A percentile compares a stretch with the other conserved stretches of the same genome.
Evolutionary conservation across 2,797 vertebrate genomes (phyloP).

Genomic region (Chelon auratus): DNA sequence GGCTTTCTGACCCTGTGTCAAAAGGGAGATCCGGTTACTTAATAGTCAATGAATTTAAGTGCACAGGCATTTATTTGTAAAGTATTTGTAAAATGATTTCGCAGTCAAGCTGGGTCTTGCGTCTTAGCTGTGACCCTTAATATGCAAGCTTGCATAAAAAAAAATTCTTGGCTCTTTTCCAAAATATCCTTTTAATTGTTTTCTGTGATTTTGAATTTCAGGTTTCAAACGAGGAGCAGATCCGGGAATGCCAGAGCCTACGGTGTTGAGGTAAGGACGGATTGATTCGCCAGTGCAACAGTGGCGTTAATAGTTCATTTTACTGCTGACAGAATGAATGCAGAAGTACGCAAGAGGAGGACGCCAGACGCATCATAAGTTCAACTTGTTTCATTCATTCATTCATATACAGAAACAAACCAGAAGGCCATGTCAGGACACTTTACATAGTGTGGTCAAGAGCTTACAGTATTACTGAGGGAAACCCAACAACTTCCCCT

Average conservation of each 20-base stretch:
- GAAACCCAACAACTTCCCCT: not conserved
- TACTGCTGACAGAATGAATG: no score
- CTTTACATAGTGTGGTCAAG: not conserved
- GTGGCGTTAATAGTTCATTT: no score
- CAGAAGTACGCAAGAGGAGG: no score
- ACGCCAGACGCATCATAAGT: no score
- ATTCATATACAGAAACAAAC: no score
- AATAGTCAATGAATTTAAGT: not conserved
- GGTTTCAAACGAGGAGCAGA: conserved; percentile 95
- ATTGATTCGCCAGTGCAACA: not conserved
- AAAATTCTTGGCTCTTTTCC: not conserved
- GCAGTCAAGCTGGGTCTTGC: not conserved
- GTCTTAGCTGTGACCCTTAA: not conserved
- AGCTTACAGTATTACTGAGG: not conserved
- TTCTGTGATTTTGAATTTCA: conserved; percentile 52
- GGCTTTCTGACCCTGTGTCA: not conserved
- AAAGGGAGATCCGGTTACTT: not conserved
- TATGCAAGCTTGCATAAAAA: not conserved
- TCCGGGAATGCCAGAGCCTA: conserved; percentile 94
- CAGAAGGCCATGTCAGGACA: not conserved
- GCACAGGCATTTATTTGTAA: not conserved
- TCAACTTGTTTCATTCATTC: no score
- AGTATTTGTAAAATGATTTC: not conserved
- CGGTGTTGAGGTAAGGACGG: conserved; percentile 78
- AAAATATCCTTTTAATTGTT: not conserved